These are phyloP conservation scores for Melinaea menophilus DNA, from an alignment of 2,888 invertebrate species.

Conservation along the genomic window DNA sequence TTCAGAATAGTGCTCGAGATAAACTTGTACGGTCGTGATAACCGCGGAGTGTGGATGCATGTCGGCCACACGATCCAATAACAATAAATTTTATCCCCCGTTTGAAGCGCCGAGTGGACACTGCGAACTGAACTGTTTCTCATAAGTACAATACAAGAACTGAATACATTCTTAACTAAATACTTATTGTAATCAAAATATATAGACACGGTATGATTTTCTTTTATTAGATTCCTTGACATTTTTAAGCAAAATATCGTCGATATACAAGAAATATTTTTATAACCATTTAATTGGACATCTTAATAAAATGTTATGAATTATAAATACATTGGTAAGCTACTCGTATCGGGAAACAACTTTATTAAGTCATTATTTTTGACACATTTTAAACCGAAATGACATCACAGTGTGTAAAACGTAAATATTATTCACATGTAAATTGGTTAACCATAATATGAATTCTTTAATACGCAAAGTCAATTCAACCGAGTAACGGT, in stretches of 20 bases:
- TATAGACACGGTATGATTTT: no score
- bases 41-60: slow-evolving; percentile 76
- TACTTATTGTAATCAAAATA: not conserved
- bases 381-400: slow-evolving; percentile 51
- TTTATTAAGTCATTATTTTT: slow-evolving; percentile 34
- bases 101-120: slow-evolving; percentile 63
- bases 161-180: not conserved
- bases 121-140: slow-evolving; percentile 31
- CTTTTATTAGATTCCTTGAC: no score
- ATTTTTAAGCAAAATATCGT: no score
- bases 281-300: no score
- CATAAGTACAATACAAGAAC: slow-evolving; percentile 22
- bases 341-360: no score
- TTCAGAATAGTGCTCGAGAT: slow-evolving; percentile 52
- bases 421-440: slow-evolving; percentile 65
- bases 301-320: no score
- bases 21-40: slow-evolving; percentile 74
- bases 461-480: slow-evolving; percentile 54
- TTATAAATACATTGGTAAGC: no score
- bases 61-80: slow-evolving; percentile 73
- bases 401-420: slow-evolving; percentile 52
- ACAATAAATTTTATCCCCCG: slow-evolving; percentile 75
- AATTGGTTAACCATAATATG: slow-evolving; percentile 67
- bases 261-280: no score
- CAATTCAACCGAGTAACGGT: slow-evolving; percentile 43